These are phyloP conservation scores for Sphecodes monilicornis DNA, from an alignment of 2,888 invertebrate species.

Conservation along the genomic window DNA sequence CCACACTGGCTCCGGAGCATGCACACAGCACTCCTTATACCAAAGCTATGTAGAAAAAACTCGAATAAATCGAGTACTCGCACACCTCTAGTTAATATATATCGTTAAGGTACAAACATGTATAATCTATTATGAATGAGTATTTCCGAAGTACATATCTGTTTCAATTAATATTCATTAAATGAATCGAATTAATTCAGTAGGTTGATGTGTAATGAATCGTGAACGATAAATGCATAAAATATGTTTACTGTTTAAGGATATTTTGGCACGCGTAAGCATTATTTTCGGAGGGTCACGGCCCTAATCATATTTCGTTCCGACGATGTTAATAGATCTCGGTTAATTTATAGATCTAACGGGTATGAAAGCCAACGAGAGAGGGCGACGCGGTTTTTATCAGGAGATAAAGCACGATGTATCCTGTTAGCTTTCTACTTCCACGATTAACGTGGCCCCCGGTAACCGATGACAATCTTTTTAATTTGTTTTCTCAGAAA, in stretches of 20 bases:
- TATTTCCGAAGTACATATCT: too few relatives aligned
- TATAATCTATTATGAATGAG: too few relatives aligned
- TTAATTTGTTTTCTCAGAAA: conserved; percentile 73
- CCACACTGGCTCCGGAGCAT: too few relatives aligned
- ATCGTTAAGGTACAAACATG: too few relatives aligned
- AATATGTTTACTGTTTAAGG: too few relatives aligned
- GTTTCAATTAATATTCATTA: too few relatives aligned
- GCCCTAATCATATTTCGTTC: conserved; percentile 53
- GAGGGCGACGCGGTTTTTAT: conserved; percentile 61
- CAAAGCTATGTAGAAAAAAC: too few relatives aligned
- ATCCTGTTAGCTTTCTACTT: conserved; percentile 66
- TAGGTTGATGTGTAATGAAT: neutral
- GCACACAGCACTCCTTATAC: too few relatives aligned
- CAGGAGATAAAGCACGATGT: conserved; percentile 67
- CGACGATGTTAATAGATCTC: conserved; percentile 59
- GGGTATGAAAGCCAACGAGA: conserved; percentile 55
- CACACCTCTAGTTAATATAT: too few relatives aligned
- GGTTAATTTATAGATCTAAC: conserved; percentile 68
- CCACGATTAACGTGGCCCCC: conserved; percentile 65
- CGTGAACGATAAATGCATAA: neutral
- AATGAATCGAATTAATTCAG: neutral
- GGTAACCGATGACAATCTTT: conserved; percentile 70
- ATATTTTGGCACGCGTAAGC: conserved; percentile 35
- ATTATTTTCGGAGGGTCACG: conserved; percentile 55
- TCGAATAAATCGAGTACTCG: too few relatives aligned